These are phyloP conservation scores for Mesaphorura yosii DNA, from an alignment of 1,140 invertebrate genomes.

Conservation along the genomic window DNA sequence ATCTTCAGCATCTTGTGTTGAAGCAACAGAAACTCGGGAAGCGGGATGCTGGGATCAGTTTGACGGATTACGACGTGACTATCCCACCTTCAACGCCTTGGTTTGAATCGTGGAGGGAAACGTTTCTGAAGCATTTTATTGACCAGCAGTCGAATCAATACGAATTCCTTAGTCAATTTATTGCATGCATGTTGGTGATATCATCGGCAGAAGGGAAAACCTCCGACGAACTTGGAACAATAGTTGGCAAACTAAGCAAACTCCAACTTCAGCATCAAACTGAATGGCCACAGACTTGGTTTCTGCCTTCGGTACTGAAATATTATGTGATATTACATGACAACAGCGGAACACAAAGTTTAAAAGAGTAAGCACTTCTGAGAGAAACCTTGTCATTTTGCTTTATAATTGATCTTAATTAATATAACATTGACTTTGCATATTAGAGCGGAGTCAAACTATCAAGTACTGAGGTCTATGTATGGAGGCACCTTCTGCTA, in stretches of 20 bases:
- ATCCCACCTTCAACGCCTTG: slow-evolving; percentile 72
- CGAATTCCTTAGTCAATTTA: slow-evolving; percentile 85
- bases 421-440: no score
- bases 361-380: no score
- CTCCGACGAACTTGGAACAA: slow-evolving; percentile 16
- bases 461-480: slow-evolving; percentile 67
- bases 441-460: slow-evolving; percentile 64
- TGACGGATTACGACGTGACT: slow-evolving; percentile 40
- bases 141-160: slow-evolving; percentile 47
- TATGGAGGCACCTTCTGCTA: slow-evolving; percentile 78
- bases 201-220: slow-evolving; percentile 53
- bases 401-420: slow-evolving; percentile 11
- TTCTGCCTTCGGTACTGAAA: slow-evolving; percentile 25
- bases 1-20: neutral
- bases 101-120: slow-evolving; percentile 91
- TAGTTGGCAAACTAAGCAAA: slow-evolving; percentile 26
- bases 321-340: slow-evolving; percentile 30
- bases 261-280: slow-evolving; percentile 27
- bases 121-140: slow-evolving; percentile 49
- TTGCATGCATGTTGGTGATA: slow-evolving; percentile 78
- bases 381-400: slow-evolving; percentile 76
- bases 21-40: neutral
- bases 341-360: slow-evolving; percentile 49
- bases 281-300: slow-evolving; percentile 26
- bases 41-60: neutral